Evolutionary conservation across 1,140 invertebrate genomes (phyloP), one percentile per base, ranked within the genome.

Genomic region (Caenorhabditis inopinata): DNA sequence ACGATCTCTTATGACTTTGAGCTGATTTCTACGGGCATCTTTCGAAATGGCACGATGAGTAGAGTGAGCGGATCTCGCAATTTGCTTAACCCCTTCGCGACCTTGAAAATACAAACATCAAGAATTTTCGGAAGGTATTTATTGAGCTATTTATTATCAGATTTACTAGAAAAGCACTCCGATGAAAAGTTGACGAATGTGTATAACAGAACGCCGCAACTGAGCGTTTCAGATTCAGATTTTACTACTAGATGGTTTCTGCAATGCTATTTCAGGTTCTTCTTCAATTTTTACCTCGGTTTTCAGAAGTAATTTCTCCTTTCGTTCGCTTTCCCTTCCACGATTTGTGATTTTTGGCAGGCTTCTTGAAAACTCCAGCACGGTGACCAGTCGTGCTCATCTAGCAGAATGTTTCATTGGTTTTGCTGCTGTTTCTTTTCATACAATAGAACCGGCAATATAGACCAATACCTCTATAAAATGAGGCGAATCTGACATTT

Each of bases 251-350:
- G 14, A 42, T 7, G 14, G 14, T 42, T 14, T 14, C 38, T 42
- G 38, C 14, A 14, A 42, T 7, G 38, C 38, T 42, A 42, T 42
- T 25, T 12, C 9, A 4, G 0, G 2, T 0, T 2, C n/a, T 25
- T 6, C n/a, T 3, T 27, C n/a, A 9, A 12, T 29, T 27, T 16
- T 21, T 58, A 76, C 73, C 73, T 68, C 73, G 18, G 45, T 80
- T 80, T 14, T 49, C 58, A 6, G 75, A 16, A 18, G 79, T 74
- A 25, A 81, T 62, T 27, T 58, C 29, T 38, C 80, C 75, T 27
- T 81, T 81, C 23, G 74, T 68, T 2, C 80, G 74, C 32, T 81
- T 78, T n/a, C 78, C 78, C n/a, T 77, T 81, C 45, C 74, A 76
- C 9, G 38, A 46, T 25, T 81, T 81, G 53, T 81, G 80, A 23